Evolutionary conservation across 2,113 vertebrate genomes (phyloP).

Genomic region (Thinocorus orbignyianus): DNA sequence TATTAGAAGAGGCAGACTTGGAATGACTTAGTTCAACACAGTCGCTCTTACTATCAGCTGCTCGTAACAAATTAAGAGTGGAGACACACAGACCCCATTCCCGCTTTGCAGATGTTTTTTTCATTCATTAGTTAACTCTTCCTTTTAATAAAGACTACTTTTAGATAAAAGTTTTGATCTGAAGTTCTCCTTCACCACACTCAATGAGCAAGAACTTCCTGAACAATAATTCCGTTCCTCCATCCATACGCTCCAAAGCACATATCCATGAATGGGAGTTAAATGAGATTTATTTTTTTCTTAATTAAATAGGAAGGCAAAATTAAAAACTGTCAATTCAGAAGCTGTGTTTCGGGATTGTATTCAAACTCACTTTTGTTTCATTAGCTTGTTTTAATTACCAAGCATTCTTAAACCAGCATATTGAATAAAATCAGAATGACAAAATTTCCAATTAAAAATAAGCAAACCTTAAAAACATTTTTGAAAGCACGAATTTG

Average conservation of each 20-base stretch:
- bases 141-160: not conserved
- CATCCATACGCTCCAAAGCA: not conserved
- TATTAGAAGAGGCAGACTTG: not conserved
- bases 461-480: not conserved
- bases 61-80: not conserved
- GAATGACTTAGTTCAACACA: not conserved
- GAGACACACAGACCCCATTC: not conserved
- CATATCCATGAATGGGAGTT: not conserved
- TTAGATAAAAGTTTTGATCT: not conserved
- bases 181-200: not conserved
- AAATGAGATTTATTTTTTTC: not conserved
- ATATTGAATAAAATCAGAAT: not conserved
- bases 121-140: not conserved
- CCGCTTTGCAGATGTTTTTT: not conserved
- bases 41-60: not conserved
- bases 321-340: not conserved
- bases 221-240: not conserved
- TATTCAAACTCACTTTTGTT: not conserved
- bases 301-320: not conserved
- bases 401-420: not conserved
- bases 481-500: not conserved
- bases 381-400: not conserved
- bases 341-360: not conserved
- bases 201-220: not conserved
- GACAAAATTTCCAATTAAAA: not conserved